These are phyloP conservation scores for Zalophus californianus DNA, from an alignment of 2,797 vertebrate species.

Conservation along the genomic window DNA sequence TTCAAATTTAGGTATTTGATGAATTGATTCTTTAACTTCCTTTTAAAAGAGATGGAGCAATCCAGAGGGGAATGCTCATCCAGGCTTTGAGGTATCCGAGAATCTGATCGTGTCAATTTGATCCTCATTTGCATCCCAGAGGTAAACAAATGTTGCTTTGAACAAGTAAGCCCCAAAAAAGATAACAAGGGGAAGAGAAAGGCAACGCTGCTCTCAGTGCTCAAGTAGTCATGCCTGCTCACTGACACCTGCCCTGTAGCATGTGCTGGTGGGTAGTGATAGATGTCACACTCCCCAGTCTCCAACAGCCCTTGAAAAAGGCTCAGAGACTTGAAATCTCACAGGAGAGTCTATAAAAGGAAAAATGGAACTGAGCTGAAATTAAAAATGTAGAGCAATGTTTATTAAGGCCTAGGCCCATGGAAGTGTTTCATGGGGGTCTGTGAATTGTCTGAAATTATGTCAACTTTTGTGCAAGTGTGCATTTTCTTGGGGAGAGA, in stretches of 20 bases:
- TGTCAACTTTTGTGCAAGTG: background rate
- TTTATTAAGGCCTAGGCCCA: background rate
- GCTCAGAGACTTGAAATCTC: background rate
- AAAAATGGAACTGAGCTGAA: background rate
- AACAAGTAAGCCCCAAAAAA: background rate
- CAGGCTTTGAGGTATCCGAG: background rate
- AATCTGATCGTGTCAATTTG: background rate
- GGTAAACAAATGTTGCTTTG: background rate
- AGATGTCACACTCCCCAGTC: background rate
- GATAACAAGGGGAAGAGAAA: background rate
- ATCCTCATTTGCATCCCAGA: slow-evolving; percentile 20
- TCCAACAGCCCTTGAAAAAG: background rate
- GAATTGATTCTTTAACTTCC: background rate
- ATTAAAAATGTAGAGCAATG: slow-evolving; percentile 27
- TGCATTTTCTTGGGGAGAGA: background rate
- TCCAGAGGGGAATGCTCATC: background rate
- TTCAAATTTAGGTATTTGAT: background rate
- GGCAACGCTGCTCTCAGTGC: background rate
- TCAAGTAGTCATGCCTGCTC: background rate
- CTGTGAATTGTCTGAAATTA: background rate
- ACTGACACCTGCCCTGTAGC: background rate
- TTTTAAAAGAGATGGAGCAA: background rate
- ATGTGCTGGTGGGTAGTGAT: background rate
- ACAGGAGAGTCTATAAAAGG: background rate
- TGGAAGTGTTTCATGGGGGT: background rate